A percentile compares a stretch with the other conserved stretches of the same genome.
Evolutionary conservation across 2,797 vertebrate species (phyloP).

Genomic region (Amblyopsis hoosieri): DNA sequence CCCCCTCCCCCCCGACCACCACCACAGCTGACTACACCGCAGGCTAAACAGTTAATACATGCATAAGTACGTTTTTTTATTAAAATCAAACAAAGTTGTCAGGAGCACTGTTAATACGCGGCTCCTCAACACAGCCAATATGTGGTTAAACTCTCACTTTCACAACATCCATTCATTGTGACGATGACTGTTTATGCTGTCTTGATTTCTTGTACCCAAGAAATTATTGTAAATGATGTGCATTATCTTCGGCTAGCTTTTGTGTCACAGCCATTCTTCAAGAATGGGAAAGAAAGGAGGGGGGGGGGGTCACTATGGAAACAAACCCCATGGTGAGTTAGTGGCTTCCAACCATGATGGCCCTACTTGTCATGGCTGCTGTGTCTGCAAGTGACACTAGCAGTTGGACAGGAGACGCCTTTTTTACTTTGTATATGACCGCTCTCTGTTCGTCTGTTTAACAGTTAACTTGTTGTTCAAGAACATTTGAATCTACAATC

Average conservation of each 20-base stretch:
- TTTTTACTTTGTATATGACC: constrained; percentile 18
- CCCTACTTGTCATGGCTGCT: constrained; percentile 68
- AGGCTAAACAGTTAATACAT: not conserved
- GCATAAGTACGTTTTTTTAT: constrained; percentile 4
- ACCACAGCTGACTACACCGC: constrained; percentile 27
- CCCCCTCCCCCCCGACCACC: constrained; percentile 18
- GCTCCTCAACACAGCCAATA: constrained; percentile 1
- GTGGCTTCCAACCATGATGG: constrained; percentile 74
- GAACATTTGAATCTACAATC: not conserved
- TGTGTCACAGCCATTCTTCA: constrained; percentile 71
- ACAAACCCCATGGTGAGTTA: constrained; percentile 74
- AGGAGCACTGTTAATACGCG: constrained; percentile 7
- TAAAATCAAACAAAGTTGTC: constrained; percentile 11
- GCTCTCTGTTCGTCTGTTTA: not conserved
- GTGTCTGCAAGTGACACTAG: constrained; percentile 66
- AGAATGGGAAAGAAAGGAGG: constrained; percentile 28
- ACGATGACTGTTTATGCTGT: constrained; percentile 18
- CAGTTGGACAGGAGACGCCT: constrained; percentile 23
- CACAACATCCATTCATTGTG: constrained; percentile 1
- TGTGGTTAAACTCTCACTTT: constrained; percentile 4
- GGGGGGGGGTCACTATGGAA: constrained; percentile 68
- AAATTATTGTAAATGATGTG: constrained; percentile 62
- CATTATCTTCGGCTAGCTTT: constrained; percentile 55
- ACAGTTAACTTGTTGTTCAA: constrained; percentile 6
- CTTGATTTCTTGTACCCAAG: constrained; percentile 43